Evolutionary conservation across 1,140 invertebrate genomes (phyloP).

Genomic region (Atta colombica): DNA sequence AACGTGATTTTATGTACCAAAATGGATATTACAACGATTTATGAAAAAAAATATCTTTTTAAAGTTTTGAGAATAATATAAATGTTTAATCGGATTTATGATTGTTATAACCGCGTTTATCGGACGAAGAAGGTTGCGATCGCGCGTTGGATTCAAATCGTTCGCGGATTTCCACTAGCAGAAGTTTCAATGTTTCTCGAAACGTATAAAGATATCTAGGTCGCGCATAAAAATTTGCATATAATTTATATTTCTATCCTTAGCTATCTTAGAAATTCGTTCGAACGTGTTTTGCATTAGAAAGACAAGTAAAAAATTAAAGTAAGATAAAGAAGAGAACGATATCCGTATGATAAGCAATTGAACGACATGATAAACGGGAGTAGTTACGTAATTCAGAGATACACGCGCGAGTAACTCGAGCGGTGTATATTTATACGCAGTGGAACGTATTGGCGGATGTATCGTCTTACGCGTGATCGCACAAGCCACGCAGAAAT

Average conservation of each 20-base stretch:
- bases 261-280: neutral
- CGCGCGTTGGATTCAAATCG: conserved; percentile 23
- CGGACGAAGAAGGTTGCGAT: conserved; percentile 15
- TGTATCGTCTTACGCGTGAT: conserved; percentile 63
- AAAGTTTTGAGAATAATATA: neutral
- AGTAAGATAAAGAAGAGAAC: neutral
- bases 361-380: conserved; percentile 45
- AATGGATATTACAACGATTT: neutral
- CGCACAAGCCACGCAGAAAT: conserved; percentile 41
- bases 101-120: conserved; percentile 47
- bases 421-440: conserved; percentile 50
- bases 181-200: neutral
- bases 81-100: neutral
- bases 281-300: neutral
- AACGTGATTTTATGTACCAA: neutral
- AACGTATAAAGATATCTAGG: neutral
- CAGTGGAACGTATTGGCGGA: conserved; percentile 25
- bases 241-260: neutral
- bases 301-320: neutral
- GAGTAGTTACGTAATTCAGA: conserved; percentile 43
- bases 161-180: conserved; percentile 16
- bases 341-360: neutral
- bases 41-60: neutral
- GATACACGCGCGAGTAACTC: conserved; percentile 51
- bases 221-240: neutral